These are phyloP conservation scores for Leontocebus nigricollis DNA, from an alignment of 2,797 vertebrate genomes.

Conservation along the genomic window DNA sequence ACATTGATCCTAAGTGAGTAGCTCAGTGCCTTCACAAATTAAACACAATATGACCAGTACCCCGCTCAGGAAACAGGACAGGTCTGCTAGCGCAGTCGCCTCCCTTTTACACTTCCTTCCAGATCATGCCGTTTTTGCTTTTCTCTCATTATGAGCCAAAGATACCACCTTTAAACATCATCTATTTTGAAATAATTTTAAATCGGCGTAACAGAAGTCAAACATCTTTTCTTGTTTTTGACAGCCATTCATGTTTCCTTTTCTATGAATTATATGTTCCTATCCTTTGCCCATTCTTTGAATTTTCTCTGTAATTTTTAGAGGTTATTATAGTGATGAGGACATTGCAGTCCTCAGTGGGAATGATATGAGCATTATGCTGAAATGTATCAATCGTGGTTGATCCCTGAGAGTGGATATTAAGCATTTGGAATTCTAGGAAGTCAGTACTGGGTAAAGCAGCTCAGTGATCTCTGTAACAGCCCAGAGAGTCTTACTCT, in stretches of 20 bases:
- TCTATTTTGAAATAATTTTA: background rate
- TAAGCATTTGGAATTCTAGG: conserved; percentile 6
- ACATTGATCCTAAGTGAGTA: background rate
- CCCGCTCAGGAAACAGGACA: background rate
- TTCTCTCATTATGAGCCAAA: background rate
- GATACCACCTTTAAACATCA: background rate
- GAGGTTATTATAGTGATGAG: background rate
- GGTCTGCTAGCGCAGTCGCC: background rate
- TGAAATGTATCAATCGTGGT: background rate
- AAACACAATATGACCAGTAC: background rate
- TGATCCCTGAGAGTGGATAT: background rate
- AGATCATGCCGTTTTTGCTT: background rate
- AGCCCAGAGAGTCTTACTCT: background rate
- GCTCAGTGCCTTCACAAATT: background rate
- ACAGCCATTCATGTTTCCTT: background rate
- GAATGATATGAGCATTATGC: background rate
- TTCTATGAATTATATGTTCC: background rate
- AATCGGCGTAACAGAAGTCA: background rate
- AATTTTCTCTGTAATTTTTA: background rate
- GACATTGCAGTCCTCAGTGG: background rate
- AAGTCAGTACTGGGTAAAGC: background rate
- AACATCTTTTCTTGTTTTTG: background rate
- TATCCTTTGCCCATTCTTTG: background rate
- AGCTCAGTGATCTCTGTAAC: background rate
- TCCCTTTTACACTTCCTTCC: background rate